Conservation (phyloP, 2,113 vertebrate genomes). For the Herpailurus yagouaroundi region DNA sequence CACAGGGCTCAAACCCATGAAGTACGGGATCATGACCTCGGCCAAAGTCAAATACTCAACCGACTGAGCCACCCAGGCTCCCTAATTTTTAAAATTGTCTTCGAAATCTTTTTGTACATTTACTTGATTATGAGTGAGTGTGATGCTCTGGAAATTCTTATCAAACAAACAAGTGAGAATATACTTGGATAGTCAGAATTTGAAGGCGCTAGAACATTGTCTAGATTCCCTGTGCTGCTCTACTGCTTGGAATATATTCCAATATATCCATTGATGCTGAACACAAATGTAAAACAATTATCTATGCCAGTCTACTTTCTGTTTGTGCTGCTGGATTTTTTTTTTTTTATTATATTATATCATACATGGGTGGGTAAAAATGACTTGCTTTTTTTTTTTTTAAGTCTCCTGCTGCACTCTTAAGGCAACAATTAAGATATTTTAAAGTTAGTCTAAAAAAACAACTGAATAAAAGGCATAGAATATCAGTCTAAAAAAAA, state of each 20-base stretch:
- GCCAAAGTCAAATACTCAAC: too few relatives aligned
- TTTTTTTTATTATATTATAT: background rate
- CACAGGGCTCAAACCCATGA: too few relatives aligned
- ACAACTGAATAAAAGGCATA: background rate
- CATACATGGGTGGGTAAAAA: background rate
- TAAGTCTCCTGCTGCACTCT: conserved; percentile 28
- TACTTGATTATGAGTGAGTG: background rate
- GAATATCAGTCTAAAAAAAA: background rate
- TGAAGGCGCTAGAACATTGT: background rate
- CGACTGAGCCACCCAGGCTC: too few relatives aligned
- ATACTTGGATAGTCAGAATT: background rate
- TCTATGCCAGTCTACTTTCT: background rate
- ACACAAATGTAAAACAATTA: background rate
- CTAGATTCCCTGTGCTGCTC: background rate
- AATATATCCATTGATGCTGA: background rate
- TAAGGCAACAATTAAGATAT: conserved; percentile 52
- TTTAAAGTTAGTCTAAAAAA: background rate
- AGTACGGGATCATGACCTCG: too few relatives aligned
- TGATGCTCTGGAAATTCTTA: conserved; percentile 30
- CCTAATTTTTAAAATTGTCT: background rate
- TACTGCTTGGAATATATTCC: conserved; percentile 17
- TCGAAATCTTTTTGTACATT: background rate
- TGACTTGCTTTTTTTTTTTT: background rate
- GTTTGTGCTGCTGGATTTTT: background rate
- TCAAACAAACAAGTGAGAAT: conserved; percentile 44